Evolutionary conservation across 2,888 invertebrate genomes (phyloP), one percentile per base, ranked within the genome.

Genomic region (Rutpela maculata): DNA sequence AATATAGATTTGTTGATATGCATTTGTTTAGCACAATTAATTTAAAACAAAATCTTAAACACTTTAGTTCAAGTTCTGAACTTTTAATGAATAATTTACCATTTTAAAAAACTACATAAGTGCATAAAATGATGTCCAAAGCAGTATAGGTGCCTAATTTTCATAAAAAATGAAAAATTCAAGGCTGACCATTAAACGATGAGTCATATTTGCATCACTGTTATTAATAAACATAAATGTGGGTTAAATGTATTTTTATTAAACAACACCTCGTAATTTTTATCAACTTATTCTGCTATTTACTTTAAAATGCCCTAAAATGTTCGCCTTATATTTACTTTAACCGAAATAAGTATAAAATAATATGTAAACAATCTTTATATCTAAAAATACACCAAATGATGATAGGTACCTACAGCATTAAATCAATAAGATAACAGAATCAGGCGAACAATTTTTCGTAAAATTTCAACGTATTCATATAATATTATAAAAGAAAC

Each of bases 181-280:
- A 80, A 80, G 80, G 80, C 57, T 74, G 69, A 56, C 75, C 78
- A 75, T 76, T 77, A 79, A 78, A 77, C 73, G 80, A 80, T 83
- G 83, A 81, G 68, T 84, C 82, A 82, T 60, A 67, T 12, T 76
- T 71, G 75, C 82, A 83, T 84, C 84, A 84, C 76, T 68, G 81
- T 76, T 84, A 84, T 82, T 79, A 83, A 83, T 84, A 84, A 79
- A 81, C 62, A 75, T 19, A 75, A 78, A 63, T 76, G 69, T 68
- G 77, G 74, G 70, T 74, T 69, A 76, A 71, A 69, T 70, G 50
- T 50, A 31, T 73, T 59, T 70, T 74, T 69, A 73, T 73, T 75
- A 19, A 68, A 68, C 3, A 18, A 70, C 17, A 31, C 12, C 57
- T 59, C 35, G n/a, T 73, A 68, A 69, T 72, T 71, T 71, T 68